A percentile compares a stretch with the other conserved stretches of the same genome.
These are phyloP conservation scores for Colaptes auratus DNA, from an alignment of 2,113 vertebrate species.

Conservation along the genomic window DNA sequence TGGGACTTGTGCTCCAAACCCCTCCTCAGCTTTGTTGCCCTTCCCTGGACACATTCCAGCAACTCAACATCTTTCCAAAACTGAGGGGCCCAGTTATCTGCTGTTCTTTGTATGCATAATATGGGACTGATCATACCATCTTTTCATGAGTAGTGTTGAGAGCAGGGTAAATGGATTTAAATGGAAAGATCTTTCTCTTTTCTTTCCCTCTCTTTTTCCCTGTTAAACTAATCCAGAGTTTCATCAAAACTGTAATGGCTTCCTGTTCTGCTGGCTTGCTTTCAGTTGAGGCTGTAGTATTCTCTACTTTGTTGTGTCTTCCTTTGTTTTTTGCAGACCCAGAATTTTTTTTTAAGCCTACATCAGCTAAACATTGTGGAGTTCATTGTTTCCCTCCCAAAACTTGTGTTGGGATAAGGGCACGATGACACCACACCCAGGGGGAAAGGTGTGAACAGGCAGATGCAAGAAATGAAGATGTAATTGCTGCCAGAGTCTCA, in stretches of 20 bases:
- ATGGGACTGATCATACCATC: background rate
- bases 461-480: background rate
- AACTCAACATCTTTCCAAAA: too few relatives aligned
- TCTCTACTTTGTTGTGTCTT: background rate
- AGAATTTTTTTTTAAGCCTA: background rate
- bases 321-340: background rate
- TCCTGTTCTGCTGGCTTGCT: background rate
- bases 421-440: background rate
- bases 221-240: background rate
- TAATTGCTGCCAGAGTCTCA: background rate
- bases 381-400: accelerated
- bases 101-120: background rate
- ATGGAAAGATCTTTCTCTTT: background rate
- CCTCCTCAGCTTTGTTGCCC: too few relatives aligned
- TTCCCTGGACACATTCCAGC: too few relatives aligned
- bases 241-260: background rate
- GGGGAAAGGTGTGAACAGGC: background rate
- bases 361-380: background rate
- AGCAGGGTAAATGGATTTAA: background rate
- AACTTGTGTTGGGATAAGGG: background rate
- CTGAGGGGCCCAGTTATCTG: background rate
- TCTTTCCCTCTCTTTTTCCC: background rate
- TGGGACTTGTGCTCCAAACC: too few relatives aligned
- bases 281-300: background rate
- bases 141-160: background rate